phyloP scores from a whole-genome alignment of 35 echinoderm and acorn worm genomes.

The Patiria miniata region DNA sequence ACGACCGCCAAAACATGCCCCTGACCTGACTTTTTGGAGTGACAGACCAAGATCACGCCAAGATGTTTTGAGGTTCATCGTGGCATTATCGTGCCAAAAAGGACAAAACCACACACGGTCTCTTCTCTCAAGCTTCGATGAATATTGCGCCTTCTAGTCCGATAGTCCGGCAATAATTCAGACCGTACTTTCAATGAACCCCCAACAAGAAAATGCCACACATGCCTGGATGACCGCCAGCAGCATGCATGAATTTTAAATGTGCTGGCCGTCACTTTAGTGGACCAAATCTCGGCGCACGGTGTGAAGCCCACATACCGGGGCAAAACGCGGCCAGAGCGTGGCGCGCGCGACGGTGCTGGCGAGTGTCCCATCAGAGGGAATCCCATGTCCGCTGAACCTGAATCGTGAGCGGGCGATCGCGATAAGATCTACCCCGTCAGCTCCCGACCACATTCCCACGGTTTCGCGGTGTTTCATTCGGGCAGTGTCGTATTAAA shows the following conservation, averaged over 20 bases:
- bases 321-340: background rate
- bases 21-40: too few species aligned
- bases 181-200: too few species aligned
- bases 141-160: too few species aligned
- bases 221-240: background rate
- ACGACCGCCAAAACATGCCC: too few species aligned
- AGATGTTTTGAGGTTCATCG: too few species aligned
- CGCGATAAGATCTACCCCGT: conserved; percentile 19
- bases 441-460: conserved; percentile 18
- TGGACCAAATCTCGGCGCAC: background rate
- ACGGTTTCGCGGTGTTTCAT: background rate
- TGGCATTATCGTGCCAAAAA: too few species aligned
- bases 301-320: background rate
- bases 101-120: too few species aligned
- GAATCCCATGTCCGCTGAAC: conserved; percentile 2
- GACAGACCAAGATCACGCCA: too few species aligned
- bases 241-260: background rate
- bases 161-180: too few species aligned
- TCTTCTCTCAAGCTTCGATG: too few species aligned
- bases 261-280: background rate
- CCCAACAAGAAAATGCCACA: too few species aligned
- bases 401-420: background rate
- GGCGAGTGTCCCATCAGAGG: background rate
- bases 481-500: too few species aligned
- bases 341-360: background rate